phyloP scores from a whole-genome alignment of 2,113 vertebrate species.

The Promerops cafer region DNA sequence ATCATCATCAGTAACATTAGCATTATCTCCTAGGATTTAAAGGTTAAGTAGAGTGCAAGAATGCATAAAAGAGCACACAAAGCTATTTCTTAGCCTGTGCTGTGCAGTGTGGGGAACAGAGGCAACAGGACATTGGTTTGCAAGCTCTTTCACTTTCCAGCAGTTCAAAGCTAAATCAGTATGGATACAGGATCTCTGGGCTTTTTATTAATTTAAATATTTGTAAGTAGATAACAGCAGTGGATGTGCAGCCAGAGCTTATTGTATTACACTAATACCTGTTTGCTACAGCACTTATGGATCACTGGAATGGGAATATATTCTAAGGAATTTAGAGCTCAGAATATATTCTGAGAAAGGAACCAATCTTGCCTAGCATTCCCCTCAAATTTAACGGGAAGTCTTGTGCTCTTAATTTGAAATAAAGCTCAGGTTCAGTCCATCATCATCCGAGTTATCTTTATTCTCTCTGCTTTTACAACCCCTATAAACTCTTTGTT shows the following conservation, averaged over 20 bases:
- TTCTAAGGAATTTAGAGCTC: neutral
- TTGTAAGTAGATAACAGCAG: neutral
- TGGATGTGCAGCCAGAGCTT: neutral
- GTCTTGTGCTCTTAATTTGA: neutral
- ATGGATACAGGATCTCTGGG: neutral
- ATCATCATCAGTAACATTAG: neutral
- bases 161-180: neutral
- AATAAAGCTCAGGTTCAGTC: neutral
- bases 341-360: neutral
- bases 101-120: neutral
- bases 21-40: neutral
- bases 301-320: neutral
- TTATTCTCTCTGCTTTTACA: neutral
- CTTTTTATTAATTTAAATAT: neutral
- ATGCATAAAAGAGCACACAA: neutral
- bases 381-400: neutral
- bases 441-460: neutral
- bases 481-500: neutral
- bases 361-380: neutral
- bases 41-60: neutral
- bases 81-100: neutral
- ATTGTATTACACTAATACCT: neutral
- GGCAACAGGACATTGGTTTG: neutral
- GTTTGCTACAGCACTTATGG: neutral
- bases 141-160: neutral